Conservation (phyloP, 2,888 invertebrate species). For the Ochropacha duplaris region DNA sequence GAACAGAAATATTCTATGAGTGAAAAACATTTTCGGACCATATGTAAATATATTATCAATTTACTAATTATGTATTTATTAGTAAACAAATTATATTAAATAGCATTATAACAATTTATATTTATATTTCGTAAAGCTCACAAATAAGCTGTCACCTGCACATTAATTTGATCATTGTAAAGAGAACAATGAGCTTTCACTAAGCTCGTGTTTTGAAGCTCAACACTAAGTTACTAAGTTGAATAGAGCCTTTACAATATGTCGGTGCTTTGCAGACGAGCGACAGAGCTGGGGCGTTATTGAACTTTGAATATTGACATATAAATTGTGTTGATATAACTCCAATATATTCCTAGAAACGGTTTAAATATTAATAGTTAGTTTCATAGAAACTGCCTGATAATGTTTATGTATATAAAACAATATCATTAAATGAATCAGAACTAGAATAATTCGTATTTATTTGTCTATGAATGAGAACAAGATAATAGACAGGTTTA, state of each 20-base stretch:
- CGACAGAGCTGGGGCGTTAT: not conserved
- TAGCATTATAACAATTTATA: not conserved
- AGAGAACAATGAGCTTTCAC: constrained; percentile 29
- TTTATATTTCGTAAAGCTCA: not conserved
- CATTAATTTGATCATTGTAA: constrained; percentile 30
- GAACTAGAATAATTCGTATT: not conserved
- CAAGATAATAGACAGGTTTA: not conserved
- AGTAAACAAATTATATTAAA: not conserved
- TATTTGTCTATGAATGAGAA: not conserved
- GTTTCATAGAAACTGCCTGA: no score
- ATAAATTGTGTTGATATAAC: not conserved
- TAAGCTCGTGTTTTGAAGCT: constrained; percentile 18
- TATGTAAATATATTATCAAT: no score
- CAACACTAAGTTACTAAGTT: constrained; percentile 30
- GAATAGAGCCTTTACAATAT: constrained; percentile 28
- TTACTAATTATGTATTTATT: no score
- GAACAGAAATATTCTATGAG: not conserved
- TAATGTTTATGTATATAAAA: not conserved
- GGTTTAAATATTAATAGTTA: no score
- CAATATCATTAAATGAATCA: not conserved
- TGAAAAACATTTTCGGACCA: no score
- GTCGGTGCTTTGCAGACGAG: constrained; percentile 9
- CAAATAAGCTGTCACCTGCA: constrained; percentile 37
- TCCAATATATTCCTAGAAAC: not conserved
- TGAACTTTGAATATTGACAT: not conserved